These are phyloP conservation scores for Nephila pilipes DNA, from an alignment of 1,140 invertebrate species.

Conservation along the genomic window DNA sequence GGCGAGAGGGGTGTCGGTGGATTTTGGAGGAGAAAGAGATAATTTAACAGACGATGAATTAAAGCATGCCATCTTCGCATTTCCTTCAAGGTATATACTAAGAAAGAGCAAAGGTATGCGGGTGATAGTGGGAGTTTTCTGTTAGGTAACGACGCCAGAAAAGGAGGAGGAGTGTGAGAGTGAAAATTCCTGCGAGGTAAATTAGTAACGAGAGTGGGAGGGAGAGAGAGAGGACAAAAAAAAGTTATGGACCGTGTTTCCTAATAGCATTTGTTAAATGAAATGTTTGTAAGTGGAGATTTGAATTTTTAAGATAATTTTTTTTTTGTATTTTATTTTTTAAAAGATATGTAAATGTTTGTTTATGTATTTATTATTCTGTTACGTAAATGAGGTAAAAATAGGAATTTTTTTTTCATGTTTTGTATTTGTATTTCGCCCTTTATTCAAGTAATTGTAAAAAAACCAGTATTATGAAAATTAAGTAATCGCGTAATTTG, in stretches of 20 bases:
- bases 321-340: background rate
- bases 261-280: constrained; percentile 36
- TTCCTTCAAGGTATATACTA: constrained; percentile 47
- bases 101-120: constrained; percentile 22
- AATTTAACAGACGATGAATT: constrained; percentile 68
- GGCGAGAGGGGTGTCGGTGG: no score
- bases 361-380: background rate
- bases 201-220: background rate
- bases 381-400: background rate
- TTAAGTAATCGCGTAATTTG: no score
- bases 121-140: constrained; percentile 1
- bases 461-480: no score
- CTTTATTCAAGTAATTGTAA: no score
- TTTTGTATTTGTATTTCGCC: background rate
- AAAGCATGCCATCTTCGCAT: constrained; percentile 31
- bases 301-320: background rate
- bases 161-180: background rate
- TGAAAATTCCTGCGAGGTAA: constrained; percentile 16
- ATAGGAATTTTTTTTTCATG: background rate
- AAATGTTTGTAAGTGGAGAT: background rate
- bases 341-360: background rate
- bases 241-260: background rate
- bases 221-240: background rate
- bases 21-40: constrained; percentile 29
- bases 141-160: background rate